Evolutionary conservation across 2,888 invertebrate genomes (phyloP).

Genomic region (Chalcis sispes): DNA sequence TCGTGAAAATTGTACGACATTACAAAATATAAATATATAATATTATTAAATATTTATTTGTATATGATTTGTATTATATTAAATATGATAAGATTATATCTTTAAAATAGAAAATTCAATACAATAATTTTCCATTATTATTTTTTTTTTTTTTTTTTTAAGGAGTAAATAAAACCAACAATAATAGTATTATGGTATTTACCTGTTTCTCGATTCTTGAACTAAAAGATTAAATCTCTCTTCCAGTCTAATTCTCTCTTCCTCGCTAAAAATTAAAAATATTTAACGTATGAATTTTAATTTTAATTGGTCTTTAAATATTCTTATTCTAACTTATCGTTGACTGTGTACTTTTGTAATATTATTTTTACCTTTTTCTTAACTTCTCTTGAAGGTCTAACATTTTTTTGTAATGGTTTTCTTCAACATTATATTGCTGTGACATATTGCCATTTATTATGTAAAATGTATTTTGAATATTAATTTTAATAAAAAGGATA

Average conservation of each 20-base stretch:
- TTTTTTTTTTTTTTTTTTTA: not conserved
- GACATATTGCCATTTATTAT: conserved; percentile 58
- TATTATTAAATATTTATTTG: no score
- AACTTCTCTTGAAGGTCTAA: conserved; percentile 71
- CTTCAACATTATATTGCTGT: conserved; percentile 63
- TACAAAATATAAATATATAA: no score
- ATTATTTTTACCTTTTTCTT: conserved; percentile 70
- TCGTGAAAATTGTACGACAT: conserved; percentile 12
- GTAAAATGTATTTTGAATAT: not conserved
- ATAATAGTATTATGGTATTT: conserved; percentile 16
- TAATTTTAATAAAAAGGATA: no score
- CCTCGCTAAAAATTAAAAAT: conserved; percentile 66
- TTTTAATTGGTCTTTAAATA: not conserved
- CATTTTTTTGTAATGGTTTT: conserved; percentile 70
- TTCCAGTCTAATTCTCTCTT: conserved; percentile 71
- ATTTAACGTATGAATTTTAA: conserved; percentile 10
- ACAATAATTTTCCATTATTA: not conserved
- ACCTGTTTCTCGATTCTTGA: conserved; percentile 71
- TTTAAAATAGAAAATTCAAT: not conserved
- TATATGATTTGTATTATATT: no score
- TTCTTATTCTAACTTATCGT: conserved; percentile 34
- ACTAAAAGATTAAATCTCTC: conserved; percentile 69
- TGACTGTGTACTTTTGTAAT: not conserved
- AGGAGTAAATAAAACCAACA: not conserved
- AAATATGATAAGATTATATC: not conserved